Base-by-base conservation (phyloP, 2,888 invertebrate species). In the Zele albiditarsus region DNA sequence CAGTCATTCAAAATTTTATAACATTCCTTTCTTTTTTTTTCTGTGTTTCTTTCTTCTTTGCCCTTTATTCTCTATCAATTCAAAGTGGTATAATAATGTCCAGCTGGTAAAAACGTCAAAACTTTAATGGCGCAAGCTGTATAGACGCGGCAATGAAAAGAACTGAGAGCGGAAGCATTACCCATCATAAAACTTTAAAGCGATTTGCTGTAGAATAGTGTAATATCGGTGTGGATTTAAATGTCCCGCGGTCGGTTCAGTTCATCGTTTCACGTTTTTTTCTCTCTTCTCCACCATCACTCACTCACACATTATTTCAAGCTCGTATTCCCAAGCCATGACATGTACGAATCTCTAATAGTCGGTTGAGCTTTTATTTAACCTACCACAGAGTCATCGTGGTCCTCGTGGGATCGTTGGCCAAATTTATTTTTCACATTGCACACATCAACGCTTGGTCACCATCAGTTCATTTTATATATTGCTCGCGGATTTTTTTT, bases 181-280 rank as follows among this genome's bases (percentile, higher is more conserved):
- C 80, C 79, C 85, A 78, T 86, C 86, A 81, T 88, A 85, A 87
- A 87, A 86, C 86, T 86, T 85, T 82, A 82, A 84, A 85, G 81
- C 84, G 83, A 86, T 87, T 87, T 86, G 83, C 84, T 83, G 81
- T 49, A 63, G 74, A 72, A 77, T 79, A 74, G 73, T 76, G 65
- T 77, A 81, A 66, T 71, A 46, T 33, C 27, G 53, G 77, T 72
- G 73, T 69, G 74, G 72, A 73, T 76, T 77, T 72, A 74, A 49
- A 73, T 76, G 72, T 74, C 49, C 58, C 71, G 49, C 63, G 70
- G 77, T 77, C 53, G 73, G 75, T 71, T 53, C 71, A 57, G 38
- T 67, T 38, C 62, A 65, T 58, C 20, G 33, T 71, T 67, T 46
- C 16, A 46, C 23, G 23, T n/a, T 53, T 53, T 53, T n/a, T 53